Evolutionary conservation across 2,113 vertebrate species (phyloP).

Genomic region (Rynchops niger): DNA sequence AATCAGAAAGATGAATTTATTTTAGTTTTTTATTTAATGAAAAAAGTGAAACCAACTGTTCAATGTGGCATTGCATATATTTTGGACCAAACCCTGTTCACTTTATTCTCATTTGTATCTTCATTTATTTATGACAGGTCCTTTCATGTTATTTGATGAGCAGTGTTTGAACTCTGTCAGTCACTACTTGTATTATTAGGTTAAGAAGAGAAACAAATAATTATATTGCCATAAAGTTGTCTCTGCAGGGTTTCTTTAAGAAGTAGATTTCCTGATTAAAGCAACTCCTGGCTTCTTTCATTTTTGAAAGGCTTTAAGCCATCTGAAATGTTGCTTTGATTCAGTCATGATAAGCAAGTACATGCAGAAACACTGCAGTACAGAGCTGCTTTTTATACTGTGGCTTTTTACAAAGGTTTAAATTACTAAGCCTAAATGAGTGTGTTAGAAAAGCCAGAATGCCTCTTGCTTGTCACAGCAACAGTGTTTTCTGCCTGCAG

Average conservation of each 20-base stretch:
- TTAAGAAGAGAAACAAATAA: constrained; percentile 63
- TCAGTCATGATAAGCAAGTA: constrained; percentile 56
- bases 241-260: constrained; percentile 57
- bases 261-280: constrained; percentile 55
- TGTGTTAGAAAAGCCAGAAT: constrained; percentile 52
- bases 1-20: background rate
- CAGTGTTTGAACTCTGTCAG: constrained; percentile 40
- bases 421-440: constrained; percentile 66
- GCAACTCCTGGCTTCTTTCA: constrained; percentile 34
- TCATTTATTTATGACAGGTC: constrained; percentile 27
- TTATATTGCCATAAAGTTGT: constrained; percentile 43
- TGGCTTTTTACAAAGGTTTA: constrained; percentile 55
- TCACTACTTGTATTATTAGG: constrained; percentile 47
- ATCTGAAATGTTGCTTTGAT: constrained; percentile 60
- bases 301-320: constrained; percentile 55
- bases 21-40: background rate
- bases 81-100: background rate
- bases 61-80: background rate
- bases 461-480: constrained; percentile 49
- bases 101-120: constrained; percentile 27
- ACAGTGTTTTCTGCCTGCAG: constrained; percentile 17
- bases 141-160: constrained; percentile 43
- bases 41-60: background rate
- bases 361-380: background rate
- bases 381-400: background rate